Conservation (phyloP, 2,797 vertebrate species). For the Anguilla pacifica region DNA sequence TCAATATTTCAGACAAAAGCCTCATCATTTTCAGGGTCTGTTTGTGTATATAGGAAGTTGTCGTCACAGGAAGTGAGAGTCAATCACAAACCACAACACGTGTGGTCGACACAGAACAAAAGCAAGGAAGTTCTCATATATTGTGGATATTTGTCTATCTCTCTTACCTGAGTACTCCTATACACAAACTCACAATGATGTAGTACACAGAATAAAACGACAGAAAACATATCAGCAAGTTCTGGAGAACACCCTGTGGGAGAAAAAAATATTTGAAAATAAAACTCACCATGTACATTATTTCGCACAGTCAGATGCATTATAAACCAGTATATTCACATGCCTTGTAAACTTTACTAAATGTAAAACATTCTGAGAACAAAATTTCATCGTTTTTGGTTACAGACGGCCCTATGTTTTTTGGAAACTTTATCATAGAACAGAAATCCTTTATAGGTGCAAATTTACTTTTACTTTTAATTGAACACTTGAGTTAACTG, state of each 20-base stretch:
- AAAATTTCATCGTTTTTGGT: neutral
- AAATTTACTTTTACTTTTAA: neutral
- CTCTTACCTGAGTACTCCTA: slow-evolving; percentile 76
- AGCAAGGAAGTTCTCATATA: slow-evolving; percentile 25
- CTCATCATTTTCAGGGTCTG: neutral
- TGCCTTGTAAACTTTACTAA: neutral
- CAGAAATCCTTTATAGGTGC: neutral
- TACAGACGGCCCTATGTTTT: neutral
- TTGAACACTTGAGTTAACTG: neutral
- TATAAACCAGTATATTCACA: neutral
- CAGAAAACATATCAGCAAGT: slow-evolving; percentile 78
- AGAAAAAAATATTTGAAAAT: slow-evolving; percentile 12
- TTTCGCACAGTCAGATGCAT: neutral
- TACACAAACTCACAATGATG: slow-evolving; percentile 75
- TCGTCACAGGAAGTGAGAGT: slow-evolving; percentile 43
- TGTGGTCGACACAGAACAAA: slow-evolving; percentile 23
- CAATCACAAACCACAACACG: slow-evolving; percentile 22
- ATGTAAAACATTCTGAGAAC: neutral
- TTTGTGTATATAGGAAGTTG: neutral
- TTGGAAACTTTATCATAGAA: neutral
- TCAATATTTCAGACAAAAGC: slow-evolving; percentile 2
- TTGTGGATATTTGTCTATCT: slow-evolving; percentile 28
- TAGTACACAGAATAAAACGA: slow-evolving; percentile 85
- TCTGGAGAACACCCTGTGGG: slow-evolving; percentile 77
- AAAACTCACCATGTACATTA: neutral